Evolutionary conservation across 2,113 vertebrate genomes (phyloP), one percentile per base, ranked within the genome.

Genomic region (Psophia crepitans): DNA sequence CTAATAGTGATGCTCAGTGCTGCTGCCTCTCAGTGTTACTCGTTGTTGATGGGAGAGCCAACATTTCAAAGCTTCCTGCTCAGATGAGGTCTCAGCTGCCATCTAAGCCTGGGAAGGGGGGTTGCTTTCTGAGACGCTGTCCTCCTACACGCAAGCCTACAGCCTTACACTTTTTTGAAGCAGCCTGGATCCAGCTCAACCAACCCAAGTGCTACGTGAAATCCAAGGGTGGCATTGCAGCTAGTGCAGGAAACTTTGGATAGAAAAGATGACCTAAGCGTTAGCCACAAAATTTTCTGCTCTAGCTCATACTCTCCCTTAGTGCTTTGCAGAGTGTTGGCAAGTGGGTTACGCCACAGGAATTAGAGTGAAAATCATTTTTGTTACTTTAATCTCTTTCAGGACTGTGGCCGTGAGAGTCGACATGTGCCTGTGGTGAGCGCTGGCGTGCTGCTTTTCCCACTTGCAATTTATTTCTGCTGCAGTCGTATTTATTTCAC

Each of bases 361-460:
- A 46, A 35, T 74, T 30, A 4, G 56, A 78, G 57, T 23, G 56
- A 17, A 44, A 93, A 37, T 79, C 2, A 58, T 53, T 85, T 84
- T 26, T 37, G 27, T 78, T 53, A 8, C 12, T 96, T 96, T 90
- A 48, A 46, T 96, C 39, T 97, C 51, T 95, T 97, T 64, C 96
- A 99, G 99, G 98, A 98, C 79, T 97, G 98, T 87, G 99, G 99
- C 91, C 98, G 97, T 75, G 98, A 98, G 87, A 97, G 98, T 83
- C 91, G 97, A 71, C 98, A 95, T 4, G 97, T 94, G 70, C 99
- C 99, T 19, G 92, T 99, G 98, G 99, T 99, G 97, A 99, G 99
- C 98, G 88, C 15, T 77, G 57, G 10, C 32, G 2, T 5, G 24
- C 20, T 84, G 92, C 43, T 81, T 51, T 84, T 61, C 41, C 22